Conservation (phyloP, 1,140 invertebrate species). For the Chrysomallon squamiferum region DNA sequence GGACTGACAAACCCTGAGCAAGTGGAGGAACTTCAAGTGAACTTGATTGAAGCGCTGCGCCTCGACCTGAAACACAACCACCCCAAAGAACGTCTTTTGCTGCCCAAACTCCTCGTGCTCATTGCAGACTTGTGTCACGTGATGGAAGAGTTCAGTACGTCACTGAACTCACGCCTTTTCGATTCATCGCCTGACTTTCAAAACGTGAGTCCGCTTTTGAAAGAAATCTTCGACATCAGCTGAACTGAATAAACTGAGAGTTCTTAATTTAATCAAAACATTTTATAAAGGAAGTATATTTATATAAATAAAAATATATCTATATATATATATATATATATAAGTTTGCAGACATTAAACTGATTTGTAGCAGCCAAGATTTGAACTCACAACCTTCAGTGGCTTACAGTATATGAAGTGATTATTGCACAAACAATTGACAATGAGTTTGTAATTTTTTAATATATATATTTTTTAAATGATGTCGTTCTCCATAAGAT, state of each 20-base stretch:
- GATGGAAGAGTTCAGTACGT: constrained; percentile 37
- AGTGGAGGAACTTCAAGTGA: constrained; percentile 38
- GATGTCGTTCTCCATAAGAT: no score
- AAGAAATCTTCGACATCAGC: constrained; percentile 42
- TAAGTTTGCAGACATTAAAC: no score
- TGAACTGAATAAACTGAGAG: constrained; percentile 3
- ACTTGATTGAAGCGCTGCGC: constrained; percentile 37
- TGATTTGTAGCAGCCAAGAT: no score
- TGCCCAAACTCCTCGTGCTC: constrained; percentile 38
- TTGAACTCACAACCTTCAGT: no score
- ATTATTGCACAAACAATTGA: no score
- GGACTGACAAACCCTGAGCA: constrained; percentile 23
- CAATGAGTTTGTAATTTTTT: no score
- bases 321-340: no score
- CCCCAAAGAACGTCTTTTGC: constrained; percentile 40
- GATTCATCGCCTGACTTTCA: constrained; percentile 25
- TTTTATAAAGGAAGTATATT: not conserved
- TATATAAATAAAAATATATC: no score
- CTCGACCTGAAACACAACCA: constrained; percentile 50
- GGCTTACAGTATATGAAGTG: no score
- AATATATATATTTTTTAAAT: no score
- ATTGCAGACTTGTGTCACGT: constrained; percentile 40
- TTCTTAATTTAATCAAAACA: not conserved
- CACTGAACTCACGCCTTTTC: constrained; percentile 30
- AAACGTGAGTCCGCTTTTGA: constrained; percentile 35